phyloP scores from a whole-genome alignment of 2,113 vertebrate genomes.

The Tiliqua scincoides region DNA sequence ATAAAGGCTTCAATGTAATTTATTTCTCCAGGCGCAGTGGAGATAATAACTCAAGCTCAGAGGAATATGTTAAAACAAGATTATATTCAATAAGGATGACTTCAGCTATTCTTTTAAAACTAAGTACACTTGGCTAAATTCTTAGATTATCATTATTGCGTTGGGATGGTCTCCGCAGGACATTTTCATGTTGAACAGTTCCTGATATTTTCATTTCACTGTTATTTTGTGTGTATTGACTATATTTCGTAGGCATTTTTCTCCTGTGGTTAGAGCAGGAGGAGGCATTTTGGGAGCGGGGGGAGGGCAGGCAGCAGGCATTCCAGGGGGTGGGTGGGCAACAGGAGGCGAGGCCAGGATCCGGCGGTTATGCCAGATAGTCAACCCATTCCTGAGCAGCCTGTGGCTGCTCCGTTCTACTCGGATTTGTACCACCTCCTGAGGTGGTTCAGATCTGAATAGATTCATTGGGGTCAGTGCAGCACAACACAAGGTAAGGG shows the following conservation, averaged over 20 bases:
- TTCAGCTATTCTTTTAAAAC: constrained; percentile 73
- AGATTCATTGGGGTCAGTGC: too few relatives aligned
- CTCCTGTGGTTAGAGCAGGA: constrained; percentile 10
- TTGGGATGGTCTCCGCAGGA: constrained; percentile 42
- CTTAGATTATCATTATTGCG: constrained; percentile 45
- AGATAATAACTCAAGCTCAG: constrained; percentile 75
- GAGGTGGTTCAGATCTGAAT: too few relatives aligned
- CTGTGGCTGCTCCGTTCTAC: constrained; percentile 32
- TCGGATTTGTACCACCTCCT: too few relatives aligned
- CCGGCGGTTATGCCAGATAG: too few relatives aligned
- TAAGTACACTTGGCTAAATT: constrained; percentile 64
- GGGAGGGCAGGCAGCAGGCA: too few relatives aligned
- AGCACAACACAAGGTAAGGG: too few relatives aligned
- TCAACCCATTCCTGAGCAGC: too few relatives aligned
- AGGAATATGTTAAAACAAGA: constrained; percentile 79
- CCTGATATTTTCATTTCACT: background rate
- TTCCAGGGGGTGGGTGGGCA: too few relatives aligned
- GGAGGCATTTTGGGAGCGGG: too few relatives aligned
- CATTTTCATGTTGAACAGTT: background rate
- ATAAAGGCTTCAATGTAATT: constrained; percentile 76
- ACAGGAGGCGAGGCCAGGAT: too few relatives aligned
- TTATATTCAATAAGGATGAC: constrained; percentile 75
- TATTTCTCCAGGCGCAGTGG: constrained; percentile 73
- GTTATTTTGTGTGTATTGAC: background rate
- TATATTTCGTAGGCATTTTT: background rate